Evolutionary conservation across 2,113 vertebrate species (phyloP).

Genomic region (Aleadryas rufinucha): DNA sequence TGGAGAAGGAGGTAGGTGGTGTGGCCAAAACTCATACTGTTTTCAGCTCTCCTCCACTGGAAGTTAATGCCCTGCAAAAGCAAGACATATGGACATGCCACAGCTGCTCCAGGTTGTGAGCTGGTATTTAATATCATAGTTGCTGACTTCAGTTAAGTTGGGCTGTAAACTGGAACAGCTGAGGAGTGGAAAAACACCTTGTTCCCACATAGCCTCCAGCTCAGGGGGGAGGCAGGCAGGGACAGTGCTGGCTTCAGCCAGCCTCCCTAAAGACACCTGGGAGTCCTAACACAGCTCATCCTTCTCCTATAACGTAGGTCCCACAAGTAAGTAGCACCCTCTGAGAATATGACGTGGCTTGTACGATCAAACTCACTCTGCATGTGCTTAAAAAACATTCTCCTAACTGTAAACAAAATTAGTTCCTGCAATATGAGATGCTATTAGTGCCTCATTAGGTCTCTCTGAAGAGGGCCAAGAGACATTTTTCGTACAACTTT

Average conservation of each 20-base stretch:
- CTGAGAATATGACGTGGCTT: background rate
- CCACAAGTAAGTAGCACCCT: fast-evolving
- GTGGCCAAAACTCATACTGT: fast-evolving
- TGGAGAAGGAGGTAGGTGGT: background rate
- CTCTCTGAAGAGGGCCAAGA: background rate
- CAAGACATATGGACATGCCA: fast-evolving
- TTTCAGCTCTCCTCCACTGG: background rate
- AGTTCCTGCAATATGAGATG: background rate
- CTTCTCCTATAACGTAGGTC: background rate
- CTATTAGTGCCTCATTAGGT: background rate
- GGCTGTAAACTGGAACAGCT: background rate
- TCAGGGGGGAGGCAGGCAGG: background rate
- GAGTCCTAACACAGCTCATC: fast-evolving
- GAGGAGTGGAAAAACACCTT: background rate
- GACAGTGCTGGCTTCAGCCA: background rate
- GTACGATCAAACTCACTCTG: background rate
- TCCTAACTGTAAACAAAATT: background rate
- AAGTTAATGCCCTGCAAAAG: background rate
- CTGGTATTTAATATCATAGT: background rate
- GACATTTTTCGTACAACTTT: background rate
- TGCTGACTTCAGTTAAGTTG: background rate
- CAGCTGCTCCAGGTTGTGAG: background rate
- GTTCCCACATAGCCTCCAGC: background rate
- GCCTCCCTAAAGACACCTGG: background rate
- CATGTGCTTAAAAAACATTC: background rate